phyloP scores from a whole-genome alignment of 2,888 invertebrate species.

The Sinotaia quadrata region DNA sequence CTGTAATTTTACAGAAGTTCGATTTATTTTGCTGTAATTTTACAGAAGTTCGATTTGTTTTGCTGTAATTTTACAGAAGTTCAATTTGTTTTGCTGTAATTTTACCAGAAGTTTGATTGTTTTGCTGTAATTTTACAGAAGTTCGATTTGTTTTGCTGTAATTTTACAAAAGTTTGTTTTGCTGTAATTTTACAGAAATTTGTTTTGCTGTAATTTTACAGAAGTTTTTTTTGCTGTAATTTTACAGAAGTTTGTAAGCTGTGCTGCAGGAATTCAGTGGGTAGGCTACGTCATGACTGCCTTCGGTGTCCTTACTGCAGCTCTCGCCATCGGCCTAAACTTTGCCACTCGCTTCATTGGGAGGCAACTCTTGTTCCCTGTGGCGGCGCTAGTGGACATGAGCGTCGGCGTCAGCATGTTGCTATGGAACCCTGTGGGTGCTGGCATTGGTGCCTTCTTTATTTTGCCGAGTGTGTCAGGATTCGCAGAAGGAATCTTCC shows the following conservation, averaged over 20 bases:
- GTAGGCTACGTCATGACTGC: constrained; percentile 60
- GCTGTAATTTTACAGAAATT: no score
- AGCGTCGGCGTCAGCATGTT: constrained; percentile 45
- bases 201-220: no score
- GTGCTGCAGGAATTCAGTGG: constrained; percentile 54
- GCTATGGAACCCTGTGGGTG: constrained; percentile 46
- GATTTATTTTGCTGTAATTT: no score
- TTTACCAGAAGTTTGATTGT: no score
- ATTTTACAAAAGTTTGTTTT: no score
- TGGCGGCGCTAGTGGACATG: constrained; percentile 49
- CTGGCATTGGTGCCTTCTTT: constrained; percentile 38
- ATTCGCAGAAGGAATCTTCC: constrained; percentile 56
- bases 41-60: no score
- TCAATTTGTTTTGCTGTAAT: no score
- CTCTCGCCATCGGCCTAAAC: constrained; percentile 49
- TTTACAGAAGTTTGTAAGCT: constrained; percentile 57
- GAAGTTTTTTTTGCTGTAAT: no score
- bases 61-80: no score
- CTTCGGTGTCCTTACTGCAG: constrained; percentile 53
- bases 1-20: no score
- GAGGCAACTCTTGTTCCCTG: constrained; percentile 45
- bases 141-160: no score
- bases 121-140: no score
- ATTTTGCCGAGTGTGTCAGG: constrained; percentile 52
- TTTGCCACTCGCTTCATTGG: constrained; percentile 48